Percentiles rank a stretch among this genome's conserved stretches.
Evolutionary conservation across 1,140 invertebrate genomes (phyloP).

Genomic region (Drosophila albomicans): DNA sequence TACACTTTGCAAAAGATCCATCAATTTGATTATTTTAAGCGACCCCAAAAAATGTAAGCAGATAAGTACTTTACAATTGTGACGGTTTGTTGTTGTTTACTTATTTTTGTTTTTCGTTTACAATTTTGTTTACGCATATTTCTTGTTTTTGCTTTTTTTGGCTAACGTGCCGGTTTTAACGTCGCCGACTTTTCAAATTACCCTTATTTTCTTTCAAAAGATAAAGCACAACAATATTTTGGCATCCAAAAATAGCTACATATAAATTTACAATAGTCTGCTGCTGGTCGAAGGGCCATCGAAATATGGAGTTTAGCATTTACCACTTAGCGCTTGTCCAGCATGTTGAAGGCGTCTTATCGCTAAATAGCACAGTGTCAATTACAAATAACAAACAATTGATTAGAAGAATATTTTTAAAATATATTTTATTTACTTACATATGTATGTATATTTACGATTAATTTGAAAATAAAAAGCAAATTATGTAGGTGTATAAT

Average conservation of each 20-base stretch:
- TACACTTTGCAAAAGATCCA: slow-evolving; percentile 13
- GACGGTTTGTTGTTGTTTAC: slow-evolving; percentile 50
- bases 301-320: slow-evolving; percentile 39
- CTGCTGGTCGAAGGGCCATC: slow-evolving; percentile 30
- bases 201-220: slow-evolving; percentile 53
- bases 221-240: slow-evolving; percentile 61
- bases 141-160: slow-evolving; percentile 38
- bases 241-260: slow-evolving; percentile 64
- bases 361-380: slow-evolving; percentile 10
- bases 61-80: slow-evolving; percentile 55
- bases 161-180: slow-evolving; percentile 69
- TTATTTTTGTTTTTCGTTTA: slow-evolving; percentile 47
- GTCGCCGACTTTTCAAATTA: slow-evolving; percentile 55
- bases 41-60: slow-evolving; percentile 38
- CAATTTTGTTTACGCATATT: slow-evolving; percentile 69
- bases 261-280: slow-evolving; percentile 48
- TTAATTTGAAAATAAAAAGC: no score
- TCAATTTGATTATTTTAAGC: slow-evolving; percentile 28
- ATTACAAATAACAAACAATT: background rate
- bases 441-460: no score
- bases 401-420: background rate
- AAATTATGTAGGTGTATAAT: no score
- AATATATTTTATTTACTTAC: background rate
- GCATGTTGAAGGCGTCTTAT: background rate
- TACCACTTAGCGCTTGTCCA: slow-evolving; percentile 65